Percentiles rank a stretch among this genome's conserved stretches.
Conservation (phyloP, 2,888 invertebrate genomes). For the Parelbella ahira region DNA sequence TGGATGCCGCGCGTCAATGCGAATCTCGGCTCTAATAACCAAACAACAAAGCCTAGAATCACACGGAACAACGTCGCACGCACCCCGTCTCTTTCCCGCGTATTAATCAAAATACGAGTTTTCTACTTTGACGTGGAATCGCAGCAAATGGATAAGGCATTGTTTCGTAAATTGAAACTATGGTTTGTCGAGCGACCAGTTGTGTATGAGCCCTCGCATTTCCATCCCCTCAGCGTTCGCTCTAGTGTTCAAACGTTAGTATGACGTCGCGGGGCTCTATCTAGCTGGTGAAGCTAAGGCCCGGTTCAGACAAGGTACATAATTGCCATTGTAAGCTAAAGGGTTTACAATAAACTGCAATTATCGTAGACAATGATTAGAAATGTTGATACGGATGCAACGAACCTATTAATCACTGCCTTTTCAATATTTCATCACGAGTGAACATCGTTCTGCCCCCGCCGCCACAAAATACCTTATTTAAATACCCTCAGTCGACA, state of each 20-base stretch:
- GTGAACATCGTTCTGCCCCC: slow-evolving; percentile 32
- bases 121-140: slow-evolving; percentile 78
- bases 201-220: slow-evolving; percentile 46
- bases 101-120: slow-evolving; percentile 79
- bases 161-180: slow-evolving; percentile 79
- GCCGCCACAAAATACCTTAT: slow-evolving; percentile 19
- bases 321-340: slow-evolving; percentile 65
- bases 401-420: slow-evolving; percentile 43
- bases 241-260: slow-evolving; percentile 33
- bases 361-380: slow-evolving; percentile 64
- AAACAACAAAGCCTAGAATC: slow-evolving; percentile 46
- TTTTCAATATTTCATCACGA: slow-evolving; percentile 36
- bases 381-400: slow-evolving; percentile 52
- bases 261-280: slow-evolving; percentile 36
- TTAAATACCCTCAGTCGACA: slow-evolving; percentile 16
- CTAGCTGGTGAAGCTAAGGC: slow-evolving; percentile 40
- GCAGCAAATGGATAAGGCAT: slow-evolving; percentile 79
- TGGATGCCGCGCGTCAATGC: slow-evolving; percentile 45
- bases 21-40: slow-evolving; percentile 51
- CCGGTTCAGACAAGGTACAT: slow-evolving; percentile 69
- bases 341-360: slow-evolving; percentile 64
- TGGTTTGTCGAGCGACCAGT: slow-evolving; percentile 57
- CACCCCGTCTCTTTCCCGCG: slow-evolving; percentile 75
- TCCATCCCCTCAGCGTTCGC: slow-evolving; percentile 28
- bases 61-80: slow-evolving; percentile 38